Conservation (phyloP, 2,888 invertebrate genomes). For the Eupithecia exiguata region DNA sequence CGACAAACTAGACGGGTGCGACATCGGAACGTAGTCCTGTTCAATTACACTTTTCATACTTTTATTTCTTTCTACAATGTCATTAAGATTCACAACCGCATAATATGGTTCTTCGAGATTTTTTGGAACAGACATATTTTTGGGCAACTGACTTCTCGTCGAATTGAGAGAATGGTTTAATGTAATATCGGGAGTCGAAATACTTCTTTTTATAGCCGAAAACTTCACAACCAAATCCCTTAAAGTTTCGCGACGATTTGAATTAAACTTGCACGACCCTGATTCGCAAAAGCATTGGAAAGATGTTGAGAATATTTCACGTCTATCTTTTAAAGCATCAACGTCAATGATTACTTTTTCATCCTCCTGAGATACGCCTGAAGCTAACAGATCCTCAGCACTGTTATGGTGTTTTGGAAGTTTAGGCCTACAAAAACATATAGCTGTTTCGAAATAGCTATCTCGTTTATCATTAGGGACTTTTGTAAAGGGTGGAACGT, state of each 20-base stretch:
- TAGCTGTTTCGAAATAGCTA: constrained; percentile 77
- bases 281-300: constrained; percentile 79
- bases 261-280: constrained; percentile 68
- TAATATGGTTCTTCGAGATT: constrained; percentile 71
- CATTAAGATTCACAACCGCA: constrained; percentile 65
- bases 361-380: constrained; percentile 55
- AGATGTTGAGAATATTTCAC: constrained; percentile 66
- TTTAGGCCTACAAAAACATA: constrained; percentile 77
- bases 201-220: constrained; percentile 76
- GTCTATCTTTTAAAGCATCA: constrained; percentile 58
- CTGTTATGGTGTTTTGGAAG: constrained; percentile 74
- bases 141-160: constrained; percentile 60
- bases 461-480: constrained; percentile 65
- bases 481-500: constrained; percentile 67
- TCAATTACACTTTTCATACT: constrained; percentile 46
- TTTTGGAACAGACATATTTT: constrained; percentile 71
- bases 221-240: constrained; percentile 71
- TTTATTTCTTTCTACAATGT: constrained; percentile 61
- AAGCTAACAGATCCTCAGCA: constrained; percentile 74
- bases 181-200: constrained; percentile 78
- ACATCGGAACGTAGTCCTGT: constrained; percentile 65
- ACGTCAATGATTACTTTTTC: constrained; percentile 67
- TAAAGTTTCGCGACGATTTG: constrained; percentile 62
- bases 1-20: constrained; percentile 64
- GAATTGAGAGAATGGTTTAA: constrained; percentile 66